Conservation (phyloP, 1,140 invertebrate genomes). For the Atta colombica region DNA sequence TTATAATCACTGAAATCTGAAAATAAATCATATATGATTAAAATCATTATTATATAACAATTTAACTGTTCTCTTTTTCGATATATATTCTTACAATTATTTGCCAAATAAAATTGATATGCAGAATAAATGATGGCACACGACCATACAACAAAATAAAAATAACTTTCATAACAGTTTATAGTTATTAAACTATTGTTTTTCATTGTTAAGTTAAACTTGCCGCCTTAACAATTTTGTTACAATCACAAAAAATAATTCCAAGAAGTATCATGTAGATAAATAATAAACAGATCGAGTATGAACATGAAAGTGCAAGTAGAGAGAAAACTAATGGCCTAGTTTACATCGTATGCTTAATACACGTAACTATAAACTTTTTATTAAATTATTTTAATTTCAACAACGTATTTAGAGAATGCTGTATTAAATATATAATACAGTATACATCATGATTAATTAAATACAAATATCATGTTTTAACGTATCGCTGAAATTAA, state of each 20-base stretch:
- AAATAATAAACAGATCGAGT: too few species aligned
- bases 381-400: too few species aligned
- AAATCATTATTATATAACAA: conserved; percentile 6
- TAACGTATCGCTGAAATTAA: too few species aligned
- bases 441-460: too few species aligned
- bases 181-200: not conserved
- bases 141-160: conserved; percentile 79
- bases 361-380: too few species aligned
- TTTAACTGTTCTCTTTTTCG: conserved; percentile 14
- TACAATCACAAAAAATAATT: not conserved
- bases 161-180: conserved; percentile 70
- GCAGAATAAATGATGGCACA: conserved; percentile 81
- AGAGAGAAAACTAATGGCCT: too few species aligned
- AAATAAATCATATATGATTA: conserved; percentile 54
- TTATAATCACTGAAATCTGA: conserved; percentile 80
- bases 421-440: too few species aligned
- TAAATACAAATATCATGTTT: too few species aligned
- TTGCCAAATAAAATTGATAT: conserved; percentile 79
- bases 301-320: too few species aligned
- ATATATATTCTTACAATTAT: conserved; percentile 77
- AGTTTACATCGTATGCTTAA: too few species aligned
- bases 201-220: conserved; percentile 49
- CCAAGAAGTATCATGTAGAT: not conserved
- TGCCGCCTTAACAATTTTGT: not conserved
- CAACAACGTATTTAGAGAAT: too few species aligned